These are phyloP conservation scores for Agriopis marginaria DNA, from an alignment of 2,888 invertebrate genomes.

Conservation along the genomic window DNA sequence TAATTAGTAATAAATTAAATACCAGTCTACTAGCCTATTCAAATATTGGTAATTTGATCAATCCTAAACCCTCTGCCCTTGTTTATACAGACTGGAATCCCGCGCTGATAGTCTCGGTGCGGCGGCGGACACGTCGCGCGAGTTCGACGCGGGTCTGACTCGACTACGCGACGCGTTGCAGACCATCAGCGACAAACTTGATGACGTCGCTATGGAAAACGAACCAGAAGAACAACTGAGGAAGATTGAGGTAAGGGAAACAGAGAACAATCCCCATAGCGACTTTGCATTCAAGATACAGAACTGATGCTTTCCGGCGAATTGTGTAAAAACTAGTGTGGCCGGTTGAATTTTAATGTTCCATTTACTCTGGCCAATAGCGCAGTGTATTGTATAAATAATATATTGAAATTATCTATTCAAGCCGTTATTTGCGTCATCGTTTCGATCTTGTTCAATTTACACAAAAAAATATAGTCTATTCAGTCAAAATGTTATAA, in stretches of 20 bases:
- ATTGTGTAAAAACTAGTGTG: too few species aligned
- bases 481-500: too few species aligned
- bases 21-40: neutral
- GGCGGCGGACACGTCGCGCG: slow-evolving; percentile 96
- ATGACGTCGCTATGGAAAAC: slow-evolving; percentile 92
- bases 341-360: too few species aligned
- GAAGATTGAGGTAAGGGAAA: slow-evolving; percentile 89
- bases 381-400: too few species aligned
- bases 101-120: slow-evolving; percentile 96
- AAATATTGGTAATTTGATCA: neutral
- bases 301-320: too few species aligned
- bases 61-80: slow-evolving; percentile 8
- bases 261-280: neutral
- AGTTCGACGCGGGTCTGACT: slow-evolving; percentile 95
- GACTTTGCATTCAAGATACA: too few species aligned
- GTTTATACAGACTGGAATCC: slow-evolving; percentile 90
- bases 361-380: too few species aligned
- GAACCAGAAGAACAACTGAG: slow-evolving; percentile 95
- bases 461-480: too few species aligned
- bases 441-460: too few species aligned
- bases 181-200: slow-evolving; percentile 94
- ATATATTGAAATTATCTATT: too few species aligned
- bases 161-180: slow-evolving; percentile 95
- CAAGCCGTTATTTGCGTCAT: too few species aligned
- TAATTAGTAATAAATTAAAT: neutral